phyloP scores from a whole-genome alignment of 2,888 invertebrate species.

The Shargacucullia verbasci region DNA sequence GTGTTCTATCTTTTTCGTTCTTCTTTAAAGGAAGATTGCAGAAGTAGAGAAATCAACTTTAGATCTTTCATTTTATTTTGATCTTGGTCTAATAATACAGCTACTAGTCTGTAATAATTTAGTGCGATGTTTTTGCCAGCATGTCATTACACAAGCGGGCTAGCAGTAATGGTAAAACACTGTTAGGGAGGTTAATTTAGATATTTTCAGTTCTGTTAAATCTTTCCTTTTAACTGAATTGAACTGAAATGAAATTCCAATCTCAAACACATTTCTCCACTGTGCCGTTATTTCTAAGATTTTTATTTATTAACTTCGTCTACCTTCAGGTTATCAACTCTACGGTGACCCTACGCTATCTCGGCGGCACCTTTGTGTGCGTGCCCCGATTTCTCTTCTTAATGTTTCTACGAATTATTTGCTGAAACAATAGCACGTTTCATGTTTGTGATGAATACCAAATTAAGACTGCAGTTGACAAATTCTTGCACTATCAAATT shows the following conservation, averaged over 20 bases:
- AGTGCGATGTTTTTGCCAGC: no score
- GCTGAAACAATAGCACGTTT: constrained; percentile 85
- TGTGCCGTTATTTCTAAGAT: constrained; percentile 21
- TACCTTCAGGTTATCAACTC: constrained; percentile 58
- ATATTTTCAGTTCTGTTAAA: no score
- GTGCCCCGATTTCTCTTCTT: constrained; percentile 80
- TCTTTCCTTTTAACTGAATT: no score
- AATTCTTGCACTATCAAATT: constrained; percentile 2
- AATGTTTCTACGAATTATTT: constrained; percentile 86
- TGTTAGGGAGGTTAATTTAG: no score
- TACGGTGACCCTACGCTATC: constrained; percentile 69
- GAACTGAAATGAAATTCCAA: not conserved
- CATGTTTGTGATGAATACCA: constrained; percentile 73
- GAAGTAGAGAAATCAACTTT: no score
- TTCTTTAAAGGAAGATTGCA: no score
- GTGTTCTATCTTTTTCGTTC: no score
- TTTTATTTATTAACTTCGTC: constrained; percentile 40
- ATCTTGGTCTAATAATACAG: no score
- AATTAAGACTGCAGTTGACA: constrained; percentile 33
- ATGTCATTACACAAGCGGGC: no score
- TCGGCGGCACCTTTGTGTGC: constrained; percentile 74
- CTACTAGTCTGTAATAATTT: no score
- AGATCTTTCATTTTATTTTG: no score
- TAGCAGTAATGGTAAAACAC: no score
- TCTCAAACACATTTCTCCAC: not conserved